Evolutionary conservation across 2,888 invertebrate species (phyloP).

Genomic region (Melolontha melolontha): DNA sequence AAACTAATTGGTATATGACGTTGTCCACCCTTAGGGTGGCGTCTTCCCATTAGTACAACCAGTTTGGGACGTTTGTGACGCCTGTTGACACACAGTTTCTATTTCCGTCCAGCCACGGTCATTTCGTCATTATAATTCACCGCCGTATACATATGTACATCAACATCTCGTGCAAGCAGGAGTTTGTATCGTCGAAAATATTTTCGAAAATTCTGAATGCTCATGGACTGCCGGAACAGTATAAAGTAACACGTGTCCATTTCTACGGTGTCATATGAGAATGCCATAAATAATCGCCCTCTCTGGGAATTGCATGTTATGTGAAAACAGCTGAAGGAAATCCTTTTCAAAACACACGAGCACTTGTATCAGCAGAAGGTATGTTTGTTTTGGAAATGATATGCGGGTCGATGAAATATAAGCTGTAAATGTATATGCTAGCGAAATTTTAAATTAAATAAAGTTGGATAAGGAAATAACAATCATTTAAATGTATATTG

Average conservation of each 20-base stretch:
- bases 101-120: constrained; percentile 46
- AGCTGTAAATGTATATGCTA: too few relatives aligned
- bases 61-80: constrained; percentile 47
- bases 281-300: constrained; percentile 30
- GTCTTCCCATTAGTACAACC: constrained; percentile 50
- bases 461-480: too few relatives aligned
- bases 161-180: constrained; percentile 17
- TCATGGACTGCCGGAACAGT: constrained; percentile 11
- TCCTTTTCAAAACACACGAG: constrained; percentile 32
- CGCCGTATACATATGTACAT: constrained; percentile 27
- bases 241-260: constrained; percentile 31
- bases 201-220: constrained; percentile 19
- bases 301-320: constrained; percentile 24
- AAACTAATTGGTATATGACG: constrained; percentile 50
- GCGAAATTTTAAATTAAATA: too few relatives aligned
- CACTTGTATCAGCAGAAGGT: constrained; percentile 20
- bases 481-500: too few relatives aligned
- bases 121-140: constrained; percentile 44
- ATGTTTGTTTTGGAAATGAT: constrained; percentile 17
- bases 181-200: constrained; percentile 33
- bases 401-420: too few relatives aligned
- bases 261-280: constrained; percentile 27
- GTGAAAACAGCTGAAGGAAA: constrained; percentile 38
- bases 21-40: constrained; percentile 49
- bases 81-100: constrained; percentile 49